Conservation (phyloP, 2,113 vertebrate genomes). For the Rhinolophus ferrumequinum region DNA sequence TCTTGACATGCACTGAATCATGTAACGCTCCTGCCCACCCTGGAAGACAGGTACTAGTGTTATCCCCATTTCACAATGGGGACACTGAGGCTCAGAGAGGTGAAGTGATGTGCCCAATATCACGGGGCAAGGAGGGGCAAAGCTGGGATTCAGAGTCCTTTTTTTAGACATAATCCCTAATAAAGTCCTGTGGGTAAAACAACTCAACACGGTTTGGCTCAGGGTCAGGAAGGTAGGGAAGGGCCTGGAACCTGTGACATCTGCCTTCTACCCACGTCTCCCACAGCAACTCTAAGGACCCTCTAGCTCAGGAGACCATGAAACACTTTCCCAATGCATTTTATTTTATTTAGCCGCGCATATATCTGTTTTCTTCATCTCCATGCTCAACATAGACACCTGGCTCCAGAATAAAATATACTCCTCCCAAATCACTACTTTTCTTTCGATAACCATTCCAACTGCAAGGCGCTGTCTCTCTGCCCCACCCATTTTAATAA, state of each 20-base stretch:
- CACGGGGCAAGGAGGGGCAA: neutral
- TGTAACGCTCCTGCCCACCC: neutral
- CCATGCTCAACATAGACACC: neutral
- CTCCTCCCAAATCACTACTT: neutral
- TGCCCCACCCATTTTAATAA: neutral
- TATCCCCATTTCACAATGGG: neutral
- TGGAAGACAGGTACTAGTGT: neutral
- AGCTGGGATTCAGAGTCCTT: neutral
- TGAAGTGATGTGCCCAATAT: too few species aligned
- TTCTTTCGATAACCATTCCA: neutral
- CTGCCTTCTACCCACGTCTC: neutral
- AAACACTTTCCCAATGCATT: neutral
- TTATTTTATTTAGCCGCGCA: neutral
- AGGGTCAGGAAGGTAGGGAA: neutral
- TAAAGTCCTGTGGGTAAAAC: neutral
- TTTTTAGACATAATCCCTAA: neutral
- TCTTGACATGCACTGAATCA: neutral
- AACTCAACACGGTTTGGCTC: neutral
- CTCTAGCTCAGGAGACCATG: neutral
- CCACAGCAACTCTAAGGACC: neutral
- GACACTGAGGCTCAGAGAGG: neutral
- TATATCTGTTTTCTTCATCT: neutral
- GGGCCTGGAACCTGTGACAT: neutral
- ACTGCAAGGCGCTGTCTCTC: neutral
- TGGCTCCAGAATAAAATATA: neutral